These are phyloP conservation scores for Leucania comma DNA, from an alignment of 2,888 invertebrate species.

Conservation along the genomic window DNA sequence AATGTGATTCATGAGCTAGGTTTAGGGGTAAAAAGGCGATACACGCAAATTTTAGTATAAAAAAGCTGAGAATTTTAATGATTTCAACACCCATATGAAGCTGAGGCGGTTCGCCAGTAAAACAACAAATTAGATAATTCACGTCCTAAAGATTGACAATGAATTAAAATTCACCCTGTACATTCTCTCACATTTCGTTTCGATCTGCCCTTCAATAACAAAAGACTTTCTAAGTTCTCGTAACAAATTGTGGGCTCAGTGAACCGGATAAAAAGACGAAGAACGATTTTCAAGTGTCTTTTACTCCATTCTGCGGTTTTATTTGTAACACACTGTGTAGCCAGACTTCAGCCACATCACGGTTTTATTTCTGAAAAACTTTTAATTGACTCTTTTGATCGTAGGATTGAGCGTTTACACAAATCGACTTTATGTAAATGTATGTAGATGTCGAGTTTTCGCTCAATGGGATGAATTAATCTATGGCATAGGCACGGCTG, in stretches of 20 bases:
- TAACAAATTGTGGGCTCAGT: slow-evolving; percentile 25
- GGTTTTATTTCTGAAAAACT: slow-evolving; percentile 38
- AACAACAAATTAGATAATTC: neutral
- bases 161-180: neutral
- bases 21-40: no score
- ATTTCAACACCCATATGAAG: no score
- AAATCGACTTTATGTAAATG: slow-evolving; percentile 32
- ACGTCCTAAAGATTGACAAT: neutral
- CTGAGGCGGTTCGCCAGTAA: neutral
- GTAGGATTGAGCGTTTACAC: slow-evolving; percentile 22
- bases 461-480: slow-evolving; percentile 9
- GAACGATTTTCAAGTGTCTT: slow-evolving; percentile 27
- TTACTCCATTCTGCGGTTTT: slow-evolving; percentile 12
- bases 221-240: slow-evolving; percentile 21
- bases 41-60: no score
- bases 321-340: slow-evolving; percentile 24
- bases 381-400: slow-evolving; percentile 45
- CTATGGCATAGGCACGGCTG: neutral
- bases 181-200: slow-evolving; percentile 11
- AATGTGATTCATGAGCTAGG: no score
- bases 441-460: slow-evolving; percentile 27
- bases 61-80: no score
- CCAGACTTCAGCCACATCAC: slow-evolving; percentile 10
- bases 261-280: slow-evolving; percentile 36
- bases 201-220: slow-evolving; percentile 10